A percentile compares a stretch with the other conserved stretches of the same genome.
Conservation (phyloP, 1,140 invertebrate genomes). For the Hyposmocoma kahamanoa region DNA sequence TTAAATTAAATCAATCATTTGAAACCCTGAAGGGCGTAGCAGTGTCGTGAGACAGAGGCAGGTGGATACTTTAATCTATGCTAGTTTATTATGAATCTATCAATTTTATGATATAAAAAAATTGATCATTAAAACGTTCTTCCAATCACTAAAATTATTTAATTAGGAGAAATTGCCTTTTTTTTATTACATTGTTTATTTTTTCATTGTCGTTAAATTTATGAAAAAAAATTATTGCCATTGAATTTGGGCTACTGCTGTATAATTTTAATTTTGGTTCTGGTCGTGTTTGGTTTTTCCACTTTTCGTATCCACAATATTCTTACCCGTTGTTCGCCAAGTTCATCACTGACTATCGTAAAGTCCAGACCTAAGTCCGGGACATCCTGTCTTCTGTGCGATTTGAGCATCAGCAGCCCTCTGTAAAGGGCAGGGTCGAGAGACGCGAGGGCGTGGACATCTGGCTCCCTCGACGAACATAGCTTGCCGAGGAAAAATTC, state of each 20-base stretch:
- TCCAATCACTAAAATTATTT: no score
- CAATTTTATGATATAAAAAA: no score
- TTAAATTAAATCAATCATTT: no score
- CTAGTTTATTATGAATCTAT: no score
- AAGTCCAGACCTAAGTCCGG: constrained; percentile 93
- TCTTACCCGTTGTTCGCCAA: constrained; percentile 89
- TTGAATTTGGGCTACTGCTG: no score
- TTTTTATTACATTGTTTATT: background rate
- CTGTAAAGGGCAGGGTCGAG: constrained; percentile 94
- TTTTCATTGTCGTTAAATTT: background rate
- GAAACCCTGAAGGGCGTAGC: no score
- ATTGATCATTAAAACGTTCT: no score
- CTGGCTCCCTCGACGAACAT: constrained; percentile 82
- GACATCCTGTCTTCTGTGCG: constrained; percentile 83
- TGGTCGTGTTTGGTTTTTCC: no score
- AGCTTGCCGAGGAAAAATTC: constrained; percentile 91
- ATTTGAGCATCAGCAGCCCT: constrained; percentile 91
- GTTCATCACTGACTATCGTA: constrained; percentile 90
- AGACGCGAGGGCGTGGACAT: constrained; percentile 94
- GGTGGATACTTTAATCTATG: no score
- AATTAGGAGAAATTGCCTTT: no score
- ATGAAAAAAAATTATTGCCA: background rate
- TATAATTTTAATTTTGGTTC: background rate
- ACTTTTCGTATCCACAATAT: background rate
- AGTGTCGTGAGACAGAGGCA: no score